Conservation (phyloP, 2,888 invertebrate species). For the Cetonia aurata region DNA sequence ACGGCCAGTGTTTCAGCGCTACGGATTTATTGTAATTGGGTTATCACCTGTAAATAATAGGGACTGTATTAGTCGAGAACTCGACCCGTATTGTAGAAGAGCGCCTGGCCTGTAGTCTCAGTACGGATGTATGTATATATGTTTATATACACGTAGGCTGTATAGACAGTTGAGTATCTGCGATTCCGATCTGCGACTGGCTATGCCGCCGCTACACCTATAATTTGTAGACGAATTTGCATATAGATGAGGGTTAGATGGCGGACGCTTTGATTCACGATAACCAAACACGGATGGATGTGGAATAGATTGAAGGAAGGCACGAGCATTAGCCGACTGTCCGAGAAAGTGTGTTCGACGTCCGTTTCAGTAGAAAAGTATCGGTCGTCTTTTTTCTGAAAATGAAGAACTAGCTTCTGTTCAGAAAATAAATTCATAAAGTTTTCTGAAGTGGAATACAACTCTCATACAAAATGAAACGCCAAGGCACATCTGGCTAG, state of each 20-base stretch:
- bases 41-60: slow-evolving; percentile 45
- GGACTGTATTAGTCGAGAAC: slow-evolving; percentile 13
- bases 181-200: slow-evolving; percentile 49
- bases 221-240: slow-evolving; percentile 58
- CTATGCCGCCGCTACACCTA: slow-evolving; percentile 53
- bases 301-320: slow-evolving; percentile 53
- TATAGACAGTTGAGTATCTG: slow-evolving; percentile 26
- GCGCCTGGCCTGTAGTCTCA: too few relatives aligned
- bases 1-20: slow-evolving; percentile 27
- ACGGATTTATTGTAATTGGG: slow-evolving; percentile 43
- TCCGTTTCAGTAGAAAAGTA: too few relatives aligned
- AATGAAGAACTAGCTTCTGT: too few relatives aligned
- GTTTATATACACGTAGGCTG: neutral
- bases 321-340: slow-evolving; percentile 13
- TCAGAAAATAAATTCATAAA: too few relatives aligned
- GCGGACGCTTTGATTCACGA: slow-evolving; percentile 56
- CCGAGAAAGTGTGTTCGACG: too few relatives aligned
- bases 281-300: slow-evolving; percentile 57
- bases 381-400: too few relatives aligned
- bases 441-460: too few relatives aligned
- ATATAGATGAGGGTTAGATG: slow-evolving; percentile 58
- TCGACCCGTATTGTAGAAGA: neutral
- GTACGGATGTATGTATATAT: neutral
- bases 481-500: too few relatives aligned
- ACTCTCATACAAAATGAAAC: too few relatives aligned